Evolutionary conservation across 1,140 invertebrate species (phyloP), one percentile per base, ranked within the genome.

Genomic region (Asbolus verrucosus): DNA sequence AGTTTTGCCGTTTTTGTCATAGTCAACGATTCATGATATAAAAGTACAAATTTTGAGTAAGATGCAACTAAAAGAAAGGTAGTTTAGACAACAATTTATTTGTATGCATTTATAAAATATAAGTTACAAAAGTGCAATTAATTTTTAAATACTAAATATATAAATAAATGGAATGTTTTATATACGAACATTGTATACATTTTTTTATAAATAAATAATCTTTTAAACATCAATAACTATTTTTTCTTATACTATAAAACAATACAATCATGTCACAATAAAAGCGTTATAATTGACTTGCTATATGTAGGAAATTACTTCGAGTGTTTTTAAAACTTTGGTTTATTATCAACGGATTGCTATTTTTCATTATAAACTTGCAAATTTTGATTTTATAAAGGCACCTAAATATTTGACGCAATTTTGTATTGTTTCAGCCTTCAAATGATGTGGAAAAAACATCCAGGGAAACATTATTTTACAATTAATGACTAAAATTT

Each of bases 91-190:
- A 59, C 50, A 41, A 61, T 61, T 38, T 68, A 59, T 41, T 50
- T 60, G 54, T 31, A 41, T 68, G 59, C 43, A 50, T 68, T 60
- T 60, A 59, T 60, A 67, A 54, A 54, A 50, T 50, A 50, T 50
- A 54, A 54, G 46, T 54, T 54, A 54, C 46, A 54, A 54, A 54
- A 54, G 46, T 54, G 46, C 46, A 54, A 54, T 54, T 54, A 27
- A 54, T 36, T 2, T 19, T 50, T 50, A 50, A 54, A 54, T 54
- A 54, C 21, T 54, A 54, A 2, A 36, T 50, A 54, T 54, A 54
- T 54, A 54, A 54, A 54, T 54, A 54, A 54, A 54, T 54, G 46
- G 46, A 54, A 54, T 54, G 46, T 54, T 54, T 54, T 54, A 43
- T 54, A 54, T 54, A 54, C 46, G 46, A 54, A 54, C 46, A 30